Percentiles rank a stretch among this genome's conserved stretches.
Conservation (phyloP, 2,113 vertebrate genomes). For the Tympanuchus pallidicinctus region DNA sequence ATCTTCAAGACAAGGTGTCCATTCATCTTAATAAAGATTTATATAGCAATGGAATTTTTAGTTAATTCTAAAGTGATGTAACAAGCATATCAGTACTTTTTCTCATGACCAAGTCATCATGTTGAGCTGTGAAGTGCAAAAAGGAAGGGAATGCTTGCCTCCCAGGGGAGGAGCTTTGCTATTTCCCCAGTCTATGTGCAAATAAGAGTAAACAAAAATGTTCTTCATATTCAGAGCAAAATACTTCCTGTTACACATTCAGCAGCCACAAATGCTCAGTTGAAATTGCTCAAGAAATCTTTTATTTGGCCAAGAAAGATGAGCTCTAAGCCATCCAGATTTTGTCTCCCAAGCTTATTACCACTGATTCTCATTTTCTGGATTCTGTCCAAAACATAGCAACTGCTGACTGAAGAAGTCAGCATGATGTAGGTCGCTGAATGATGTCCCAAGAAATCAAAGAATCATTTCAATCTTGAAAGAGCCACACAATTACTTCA, state of each 20-base stretch:
- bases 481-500: not conserved
- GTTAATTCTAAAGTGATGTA: not conserved
- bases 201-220: not conserved
- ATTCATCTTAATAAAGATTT: not conserved
- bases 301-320: not conserved
- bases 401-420: not conserved
- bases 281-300: not conserved
- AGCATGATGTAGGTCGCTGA: not conserved
- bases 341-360: not conserved
- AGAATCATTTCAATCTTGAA: not conserved
- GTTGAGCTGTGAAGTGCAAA: not conserved
- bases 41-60: not conserved
- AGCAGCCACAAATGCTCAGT: not conserved
- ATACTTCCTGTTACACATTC: not conserved
- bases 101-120: not conserved
- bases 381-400: not conserved
- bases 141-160: not conserved
- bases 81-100: not conserved
- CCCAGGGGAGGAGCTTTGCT: not conserved
- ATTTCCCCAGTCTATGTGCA: not conserved
- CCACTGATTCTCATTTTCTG: not conserved
- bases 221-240: accelerated
- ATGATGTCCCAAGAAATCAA: not conserved
- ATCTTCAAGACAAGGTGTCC: not conserved
- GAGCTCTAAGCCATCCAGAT: not conserved